Conservation (phyloP, 2,113 vertebrate genomes). For the Stercorarius parasiticus region DNA sequence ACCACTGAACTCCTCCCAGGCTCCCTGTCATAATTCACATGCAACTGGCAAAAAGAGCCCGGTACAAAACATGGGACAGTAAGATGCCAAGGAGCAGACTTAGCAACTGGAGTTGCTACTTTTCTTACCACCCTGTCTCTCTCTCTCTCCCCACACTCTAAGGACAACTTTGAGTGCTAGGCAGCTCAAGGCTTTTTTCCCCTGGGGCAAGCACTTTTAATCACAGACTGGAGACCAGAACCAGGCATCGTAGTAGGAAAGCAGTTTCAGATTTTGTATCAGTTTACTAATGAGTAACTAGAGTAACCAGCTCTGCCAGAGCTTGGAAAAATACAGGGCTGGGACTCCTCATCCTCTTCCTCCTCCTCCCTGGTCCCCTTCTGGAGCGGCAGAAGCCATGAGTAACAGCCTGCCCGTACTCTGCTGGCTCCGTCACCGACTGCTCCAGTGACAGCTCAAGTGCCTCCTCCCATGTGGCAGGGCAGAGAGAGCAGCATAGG, state of each 20-base stretch:
- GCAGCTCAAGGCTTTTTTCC: not conserved
- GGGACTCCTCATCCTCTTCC: not conserved
- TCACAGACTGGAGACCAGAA: not conserved
- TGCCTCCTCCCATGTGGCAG: not conserved
- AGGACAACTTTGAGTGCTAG: not conserved
- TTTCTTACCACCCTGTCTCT: not conserved
- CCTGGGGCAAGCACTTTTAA: not conserved
- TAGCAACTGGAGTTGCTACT: not conserved
- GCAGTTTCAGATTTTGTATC: not conserved
- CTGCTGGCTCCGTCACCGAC: rapidly evolving
- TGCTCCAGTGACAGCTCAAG: not conserved
- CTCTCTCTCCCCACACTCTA: no score
- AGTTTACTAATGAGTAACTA: not conserved
- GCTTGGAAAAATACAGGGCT: not conserved
- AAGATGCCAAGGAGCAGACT: not conserved
- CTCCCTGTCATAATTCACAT: not conserved
- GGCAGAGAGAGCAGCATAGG: not conserved
- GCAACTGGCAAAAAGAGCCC: not conserved
- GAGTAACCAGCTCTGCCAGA: conserved; percentile 13
- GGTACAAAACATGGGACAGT: not conserved
- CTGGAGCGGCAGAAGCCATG: not conserved
- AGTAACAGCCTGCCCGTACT: not conserved
- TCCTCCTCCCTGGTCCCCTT: not conserved
- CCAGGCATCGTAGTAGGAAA: not conserved
- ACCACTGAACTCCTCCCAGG: not conserved